These are phyloP conservation scores for Etheostoma cragini DNA, from an alignment of 2,113 vertebrate species.

Conservation along the genomic window DNA sequence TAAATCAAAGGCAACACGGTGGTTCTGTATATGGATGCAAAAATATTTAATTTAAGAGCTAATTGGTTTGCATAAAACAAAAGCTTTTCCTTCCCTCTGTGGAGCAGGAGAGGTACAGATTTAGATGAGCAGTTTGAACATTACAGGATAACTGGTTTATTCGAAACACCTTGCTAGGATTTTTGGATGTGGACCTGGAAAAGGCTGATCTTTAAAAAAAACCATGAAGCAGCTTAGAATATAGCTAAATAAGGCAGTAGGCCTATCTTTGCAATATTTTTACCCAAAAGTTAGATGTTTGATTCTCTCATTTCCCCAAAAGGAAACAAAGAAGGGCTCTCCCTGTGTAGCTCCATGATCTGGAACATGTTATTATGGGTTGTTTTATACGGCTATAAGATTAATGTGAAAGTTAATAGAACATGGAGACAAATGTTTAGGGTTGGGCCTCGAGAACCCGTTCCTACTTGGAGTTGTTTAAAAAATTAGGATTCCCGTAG, in stretches of 20 bases:
- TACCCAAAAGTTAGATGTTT: constrained; percentile 35
- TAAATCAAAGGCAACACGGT: neutral
- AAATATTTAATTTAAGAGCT: neutral
- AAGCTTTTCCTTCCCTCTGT: too few species aligned
- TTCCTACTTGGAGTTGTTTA: too few species aligned
- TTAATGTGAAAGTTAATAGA: neutral
- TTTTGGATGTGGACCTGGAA: constrained; percentile 39
- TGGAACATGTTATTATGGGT: neutral
- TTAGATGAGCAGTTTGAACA: neutral
- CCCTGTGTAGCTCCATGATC: constrained; percentile 11
- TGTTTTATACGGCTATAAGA: neutral
- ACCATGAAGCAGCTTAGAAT: constrained; percentile 64
- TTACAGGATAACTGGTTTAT: neutral
- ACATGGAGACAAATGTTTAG: constrained; percentile 1
- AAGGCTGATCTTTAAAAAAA: constrained; percentile 10
- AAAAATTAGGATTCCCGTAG: too few species aligned
- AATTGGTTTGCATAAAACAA: neutral
- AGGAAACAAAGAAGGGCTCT: constrained; percentile 26
- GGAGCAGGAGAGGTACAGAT: too few species aligned
- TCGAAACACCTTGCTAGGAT: neutral
- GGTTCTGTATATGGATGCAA: neutral
- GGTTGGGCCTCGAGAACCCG: too few species aligned
- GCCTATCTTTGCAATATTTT: constrained; percentile 33
- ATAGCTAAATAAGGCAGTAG: constrained; percentile 44
- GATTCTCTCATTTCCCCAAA: constrained; percentile 49